Conservation (phyloP, 2,113 vertebrate genomes). For the Bombycilla garrulus region DNA sequence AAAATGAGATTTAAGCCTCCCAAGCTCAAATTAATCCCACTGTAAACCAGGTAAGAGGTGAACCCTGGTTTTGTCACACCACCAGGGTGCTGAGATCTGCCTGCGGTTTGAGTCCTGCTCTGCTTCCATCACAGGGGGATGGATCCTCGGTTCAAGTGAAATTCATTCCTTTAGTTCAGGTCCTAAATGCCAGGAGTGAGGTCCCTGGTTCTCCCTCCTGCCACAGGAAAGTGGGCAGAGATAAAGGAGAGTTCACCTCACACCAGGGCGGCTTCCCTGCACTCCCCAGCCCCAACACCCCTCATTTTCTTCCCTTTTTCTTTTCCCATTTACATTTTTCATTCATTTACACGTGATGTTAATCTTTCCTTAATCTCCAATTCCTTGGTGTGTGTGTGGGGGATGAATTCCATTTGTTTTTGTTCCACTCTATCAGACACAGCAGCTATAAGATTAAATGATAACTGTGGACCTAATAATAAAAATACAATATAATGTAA, state of each 20-base stretch:
- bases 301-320: not conserved
- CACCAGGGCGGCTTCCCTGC: not conserved
- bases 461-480: slow-evolving; percentile 73
- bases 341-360: slow-evolving; percentile 69
- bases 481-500: slow-evolving; percentile 74
- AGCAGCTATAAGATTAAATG: slow-evolving; percentile 72
- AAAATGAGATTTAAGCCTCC: not conserved
- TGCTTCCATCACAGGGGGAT: not conserved
- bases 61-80: not conserved
- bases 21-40: not conserved
- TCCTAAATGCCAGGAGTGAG: not conserved
- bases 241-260: not conserved
- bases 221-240: not conserved
- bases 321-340: slow-evolving; percentile 68
- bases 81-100: not conserved
- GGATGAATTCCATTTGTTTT: slow-evolving; percentile 71
- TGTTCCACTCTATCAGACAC: slow-evolving; percentile 74
- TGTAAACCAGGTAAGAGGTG: not conserved
- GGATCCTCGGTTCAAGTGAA: not conserved
- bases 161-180: not conserved
- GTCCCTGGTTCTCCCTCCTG: not conserved
- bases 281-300: not conserved
- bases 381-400: slow-evolving; percentile 37
- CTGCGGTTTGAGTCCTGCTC: not conserved
- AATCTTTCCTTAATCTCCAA: slow-evolving; percentile 72